These are phyloP conservation scores for Tigriopus japonicus DNA, from an alignment of 1,140 invertebrate genomes.

Conservation along the genomic window DNA sequence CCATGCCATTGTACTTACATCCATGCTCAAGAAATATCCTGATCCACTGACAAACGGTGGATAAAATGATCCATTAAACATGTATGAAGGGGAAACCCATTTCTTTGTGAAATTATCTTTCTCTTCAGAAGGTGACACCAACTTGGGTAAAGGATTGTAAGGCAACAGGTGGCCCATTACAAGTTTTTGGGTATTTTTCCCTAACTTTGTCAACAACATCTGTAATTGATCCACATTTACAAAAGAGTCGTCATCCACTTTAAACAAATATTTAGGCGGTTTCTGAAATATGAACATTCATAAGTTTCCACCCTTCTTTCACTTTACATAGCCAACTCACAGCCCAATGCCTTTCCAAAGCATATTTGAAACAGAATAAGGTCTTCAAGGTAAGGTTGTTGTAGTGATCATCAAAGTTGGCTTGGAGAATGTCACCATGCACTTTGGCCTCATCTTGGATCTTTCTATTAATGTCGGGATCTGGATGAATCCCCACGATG, in stretches of 20 bases:
- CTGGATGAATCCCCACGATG: no score
- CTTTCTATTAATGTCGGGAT: no score
- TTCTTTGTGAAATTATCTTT: conserved; percentile 40
- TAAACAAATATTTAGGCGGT: conserved; percentile 48
- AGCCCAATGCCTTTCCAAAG: not conserved
- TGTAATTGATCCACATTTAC: conserved; percentile 59
- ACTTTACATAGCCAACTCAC: no score
- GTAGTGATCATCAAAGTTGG: conserved; percentile 60
- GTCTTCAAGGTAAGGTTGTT: conserved; percentile 70
- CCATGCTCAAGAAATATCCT: conserved; percentile 49
- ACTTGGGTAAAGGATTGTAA: not conserved
- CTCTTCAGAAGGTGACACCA: no score
- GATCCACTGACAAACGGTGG: no score
- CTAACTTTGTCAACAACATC: conserved; percentile 33
- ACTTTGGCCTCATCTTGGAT: no score
- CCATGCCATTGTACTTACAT: no score
- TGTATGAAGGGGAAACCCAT: conserved; percentile 54
- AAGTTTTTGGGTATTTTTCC: conserved; percentile 5
- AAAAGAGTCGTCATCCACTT: conserved; percentile 83
- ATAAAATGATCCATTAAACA: conserved; percentile 36
- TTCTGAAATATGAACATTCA: no score
- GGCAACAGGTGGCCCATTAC: not conserved
- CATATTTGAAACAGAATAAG: conserved; percentile 51
- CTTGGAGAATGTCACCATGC: conserved; percentile 28
- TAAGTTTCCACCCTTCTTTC: no score